These are phyloP conservation scores for Melanotaenia boesemani DNA, from an alignment of 2,797 vertebrate genomes.

Conservation along the genomic window DNA sequence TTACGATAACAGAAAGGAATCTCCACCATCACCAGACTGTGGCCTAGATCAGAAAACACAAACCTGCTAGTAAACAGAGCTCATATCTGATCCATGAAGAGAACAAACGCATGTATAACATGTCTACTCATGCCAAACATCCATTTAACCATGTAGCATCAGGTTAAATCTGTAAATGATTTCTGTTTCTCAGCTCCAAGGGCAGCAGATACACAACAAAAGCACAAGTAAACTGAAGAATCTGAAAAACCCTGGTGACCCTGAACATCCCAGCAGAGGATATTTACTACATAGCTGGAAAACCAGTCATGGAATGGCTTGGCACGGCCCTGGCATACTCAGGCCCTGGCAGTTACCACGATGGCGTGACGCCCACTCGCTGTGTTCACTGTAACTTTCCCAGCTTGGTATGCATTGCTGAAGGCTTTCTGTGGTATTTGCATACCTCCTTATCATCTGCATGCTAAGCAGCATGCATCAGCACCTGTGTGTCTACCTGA, in stretches of 20 bases:
- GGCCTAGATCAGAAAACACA: background rate
- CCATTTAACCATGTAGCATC: background rate
- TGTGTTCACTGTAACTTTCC: slow-evolving; percentile 15
- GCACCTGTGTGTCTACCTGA: slow-evolving; percentile 35
- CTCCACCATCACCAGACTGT: slow-evolving; percentile 1
- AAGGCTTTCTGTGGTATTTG: slow-evolving; percentile 5
- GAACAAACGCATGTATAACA: background rate
- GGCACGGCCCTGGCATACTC: slow-evolving; percentile 26
- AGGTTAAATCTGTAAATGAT: slow-evolving; percentile 24
- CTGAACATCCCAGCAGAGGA: slow-evolving; percentile 10
- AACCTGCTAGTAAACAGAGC: background rate
- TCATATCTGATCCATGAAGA: background rate
- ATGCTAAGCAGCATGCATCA: background rate
- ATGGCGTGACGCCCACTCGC: slow-evolving; percentile 28
- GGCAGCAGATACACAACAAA: slow-evolving; percentile 11
- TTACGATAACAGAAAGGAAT: slow-evolving; percentile 36
- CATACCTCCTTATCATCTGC: background rate
- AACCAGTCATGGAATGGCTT: slow-evolving; percentile 34
- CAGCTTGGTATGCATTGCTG: slow-evolving; percentile 22
- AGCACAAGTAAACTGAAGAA: slow-evolving; percentile 1
- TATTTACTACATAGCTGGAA: slow-evolving; percentile 6
- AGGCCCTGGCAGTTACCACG: slow-evolving; percentile 34
- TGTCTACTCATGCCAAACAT: background rate
- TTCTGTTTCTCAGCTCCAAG: slow-evolving; percentile 25
- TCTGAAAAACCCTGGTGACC: background rate